Percentiles rank a stretch among this genome's conserved stretches.
Conservation (phyloP, 2,113 vertebrate species). For the Siphamia tubifer region DNA sequence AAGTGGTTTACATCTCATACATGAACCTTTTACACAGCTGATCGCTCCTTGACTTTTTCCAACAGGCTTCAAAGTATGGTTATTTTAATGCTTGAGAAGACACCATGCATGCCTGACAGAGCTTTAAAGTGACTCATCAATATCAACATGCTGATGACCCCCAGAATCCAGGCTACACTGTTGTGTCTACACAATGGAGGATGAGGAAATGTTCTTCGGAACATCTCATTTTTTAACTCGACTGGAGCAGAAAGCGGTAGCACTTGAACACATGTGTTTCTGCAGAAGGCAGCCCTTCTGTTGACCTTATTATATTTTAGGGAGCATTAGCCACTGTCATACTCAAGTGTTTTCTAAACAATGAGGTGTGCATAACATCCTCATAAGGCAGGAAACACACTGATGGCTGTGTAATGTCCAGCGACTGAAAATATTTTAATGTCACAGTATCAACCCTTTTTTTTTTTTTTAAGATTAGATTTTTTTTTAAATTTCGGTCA, state of each 20-base stretch:
- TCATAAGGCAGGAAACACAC: not conserved
- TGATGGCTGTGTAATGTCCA: not conserved
- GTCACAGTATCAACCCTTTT: no score
- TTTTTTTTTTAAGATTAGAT: no score
- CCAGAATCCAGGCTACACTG: not conserved
- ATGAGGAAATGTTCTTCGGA: no score
- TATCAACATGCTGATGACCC: conserved; percentile 1
- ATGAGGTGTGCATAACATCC: conserved; percentile 5
- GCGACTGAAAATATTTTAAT: not conserved
- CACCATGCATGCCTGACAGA: not conserved
- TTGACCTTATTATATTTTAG: not conserved
- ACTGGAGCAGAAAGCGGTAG: not conserved
- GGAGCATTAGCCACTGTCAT: conserved; percentile 7
- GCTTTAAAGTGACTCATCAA: conserved; percentile 38
- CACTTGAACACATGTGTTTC: conserved; percentile 3
- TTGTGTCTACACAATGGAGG: not conserved
- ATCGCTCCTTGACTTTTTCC: conserved; percentile 30
- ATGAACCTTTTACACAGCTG: conserved; percentile 4
- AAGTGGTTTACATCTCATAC: conserved; percentile 43
- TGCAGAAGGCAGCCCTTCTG: no score
- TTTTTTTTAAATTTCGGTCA: no score
- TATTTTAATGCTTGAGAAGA: conserved; percentile 39
- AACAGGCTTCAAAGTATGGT: not conserved
- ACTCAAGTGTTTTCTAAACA: conserved; percentile 23
- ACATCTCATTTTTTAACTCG: no score